phyloP scores from a whole-genome alignment of 2,113 vertebrate species.

The Eretmochelys imbricata region DNA sequence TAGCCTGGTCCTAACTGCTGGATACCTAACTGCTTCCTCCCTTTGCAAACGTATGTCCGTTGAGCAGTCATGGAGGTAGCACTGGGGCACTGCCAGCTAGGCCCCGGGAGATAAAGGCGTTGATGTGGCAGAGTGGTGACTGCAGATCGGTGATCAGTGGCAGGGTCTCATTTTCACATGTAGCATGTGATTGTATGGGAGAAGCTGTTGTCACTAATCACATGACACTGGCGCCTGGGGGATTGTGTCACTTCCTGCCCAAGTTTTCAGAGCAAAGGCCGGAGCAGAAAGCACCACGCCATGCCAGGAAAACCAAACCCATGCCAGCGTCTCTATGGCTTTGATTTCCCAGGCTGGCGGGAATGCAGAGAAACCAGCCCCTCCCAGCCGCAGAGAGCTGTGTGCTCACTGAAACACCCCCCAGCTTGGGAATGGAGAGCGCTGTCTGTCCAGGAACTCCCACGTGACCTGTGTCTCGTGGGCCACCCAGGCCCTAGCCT shows the following conservation, averaged over 20 bases:
- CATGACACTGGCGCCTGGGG: accelerated
- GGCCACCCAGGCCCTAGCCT: not conserved
- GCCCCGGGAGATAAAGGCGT: not conserved
- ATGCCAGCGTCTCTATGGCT: not conserved
- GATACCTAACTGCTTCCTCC: not conserved
- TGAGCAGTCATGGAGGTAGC: not conserved
- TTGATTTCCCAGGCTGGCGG: not conserved
- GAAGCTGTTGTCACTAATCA: not conserved
- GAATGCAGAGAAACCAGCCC: not conserved
- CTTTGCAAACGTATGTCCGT: not conserved
- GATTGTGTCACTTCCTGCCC: not conserved
- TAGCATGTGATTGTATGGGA: not conserved
- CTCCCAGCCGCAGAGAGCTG: accelerated
- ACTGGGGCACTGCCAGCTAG: not conserved
- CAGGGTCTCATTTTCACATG: not conserved
- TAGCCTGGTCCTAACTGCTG: not conserved
- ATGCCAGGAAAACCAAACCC: not conserved
- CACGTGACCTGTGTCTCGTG: not conserved
- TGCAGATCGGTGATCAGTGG: not conserved
- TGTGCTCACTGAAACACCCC: not conserved
- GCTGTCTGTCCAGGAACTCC: not conserved
- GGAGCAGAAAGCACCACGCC: not conserved
- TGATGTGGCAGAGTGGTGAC: not conserved
- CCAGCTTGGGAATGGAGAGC: not conserved
- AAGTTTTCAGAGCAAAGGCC: not conserved